Base-by-base conservation (phyloP, 30 jellyfish, hydroid and myxozoan genomes). In the Cassiopea xamachana region DNA sequence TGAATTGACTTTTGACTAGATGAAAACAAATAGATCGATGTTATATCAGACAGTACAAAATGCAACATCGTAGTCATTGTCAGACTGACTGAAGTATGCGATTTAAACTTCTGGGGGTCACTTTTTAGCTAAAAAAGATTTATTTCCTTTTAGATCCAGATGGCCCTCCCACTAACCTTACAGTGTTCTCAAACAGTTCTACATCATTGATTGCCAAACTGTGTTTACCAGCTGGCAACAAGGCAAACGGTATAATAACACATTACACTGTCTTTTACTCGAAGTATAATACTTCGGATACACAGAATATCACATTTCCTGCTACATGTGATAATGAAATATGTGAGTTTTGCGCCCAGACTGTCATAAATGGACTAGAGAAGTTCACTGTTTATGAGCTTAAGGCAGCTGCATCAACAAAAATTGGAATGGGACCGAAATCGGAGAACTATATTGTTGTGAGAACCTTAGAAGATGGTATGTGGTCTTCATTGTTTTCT, bases 381-480 rank as follows among this genome's bases (percentile, higher is more conserved):
- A 50, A 59, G 71, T 78, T 78, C 55, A 48, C 87, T 48, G 12
- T 8, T 9, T 49, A 78, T 78, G 13, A 15, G 14, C 45, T 78
- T 9, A 43, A 47, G 39, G 75, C 50, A 12, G 87, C 87, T 13
- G 87, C 87, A 47, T 78, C 74, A 46, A 78, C 87, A 19, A 49
- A 3, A 15, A 50, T 78, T n/a, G 87, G 87, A 5, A 78, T 78
- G 75, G 87, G 87, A 17, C 87, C 87, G 27, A 49, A 27, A 60
- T 19, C 75, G 7, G 59, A 19, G 17, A 18, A 48, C 17, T 71
- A 14, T 15, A 27, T 14, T 7, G 3, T 78, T 1, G 46, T 48
- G 75, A 49, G 71, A 27, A 78, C 87, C 5, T 50, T 48, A 19
- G 87, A 78, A 78, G 87, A 78, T 49, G 87, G 87, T 78, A 78